Base-by-base conservation (phyloP, 1,140 invertebrate species). In the Idris sp. region DNA sequence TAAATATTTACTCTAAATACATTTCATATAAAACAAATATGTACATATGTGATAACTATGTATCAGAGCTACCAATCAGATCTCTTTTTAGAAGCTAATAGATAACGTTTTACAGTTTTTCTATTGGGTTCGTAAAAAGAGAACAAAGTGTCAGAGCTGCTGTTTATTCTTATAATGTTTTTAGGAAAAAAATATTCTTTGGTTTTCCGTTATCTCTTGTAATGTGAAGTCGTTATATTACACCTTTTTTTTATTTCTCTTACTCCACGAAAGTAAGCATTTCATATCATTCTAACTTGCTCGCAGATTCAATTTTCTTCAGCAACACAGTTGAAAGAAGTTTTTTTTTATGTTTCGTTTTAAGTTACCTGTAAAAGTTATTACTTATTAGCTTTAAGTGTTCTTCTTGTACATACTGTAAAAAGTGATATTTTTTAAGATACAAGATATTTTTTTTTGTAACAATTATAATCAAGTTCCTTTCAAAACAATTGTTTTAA, bases 371-470 rank as follows among this genome's bases (percentile, higher is more conserved):
- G 31, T 59, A 71, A 71, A 49, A 19, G 31, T 65, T 71, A 59
- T 43, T 56, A 61, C 41, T 58, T 67, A 43, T 51, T 76, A 76
- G 41, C 9, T 62, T 77, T 78, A 81, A 78, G 77, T 46, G 68
- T 72, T 69, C 33, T 67, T 73, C 53, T 74, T 85, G 83, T 85
- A 85, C 79, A 85, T 85, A 85, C 59, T 85, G 84, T 85, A 85
- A 81, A 85, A 85, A 85, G 83, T 38, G 72, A 69, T 85, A 82
- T 84, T 84, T 80, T 67, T 80, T 84, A 84, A 80, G 77, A 31
- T 56, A 59, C 14, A 56, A 69, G 51, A 73, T 49, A 77, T 73
- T 40, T 69, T 56, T 25, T 31, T 28, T n/a, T n/a, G n/a, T n/a
- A 22, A 22, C 19, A 53, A 53, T 46, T 33, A 48, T 36, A 31